These are phyloP conservation scores for Oscheius sp. DNA, from an alignment of 2,888 invertebrate species.

Conservation along the genomic window DNA sequence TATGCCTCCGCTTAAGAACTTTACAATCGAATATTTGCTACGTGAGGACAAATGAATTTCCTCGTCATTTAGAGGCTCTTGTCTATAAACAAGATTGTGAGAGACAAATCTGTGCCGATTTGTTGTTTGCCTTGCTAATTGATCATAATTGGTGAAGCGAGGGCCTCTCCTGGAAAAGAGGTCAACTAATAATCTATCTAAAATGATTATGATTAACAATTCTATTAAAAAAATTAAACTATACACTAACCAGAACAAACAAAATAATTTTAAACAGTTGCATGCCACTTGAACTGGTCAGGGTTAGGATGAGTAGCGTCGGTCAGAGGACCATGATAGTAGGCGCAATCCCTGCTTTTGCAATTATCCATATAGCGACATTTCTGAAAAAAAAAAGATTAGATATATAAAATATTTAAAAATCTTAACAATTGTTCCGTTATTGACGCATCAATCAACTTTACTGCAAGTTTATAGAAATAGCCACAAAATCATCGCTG, in stretches of 20 bases:
- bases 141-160: conserved; percentile 15
- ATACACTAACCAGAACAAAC: neutral
- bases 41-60: neutral
- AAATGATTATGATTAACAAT: too few relatives aligned
- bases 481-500: too few relatives aligned
- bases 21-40: conserved; percentile 19
- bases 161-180: neutral
- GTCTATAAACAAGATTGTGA: conserved; percentile 5
- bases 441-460: neutral
- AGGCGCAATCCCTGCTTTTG: neutral
- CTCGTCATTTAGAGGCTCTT: neutral
- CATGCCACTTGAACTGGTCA: neutral
- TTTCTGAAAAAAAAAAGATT: neutral
- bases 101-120: conserved; percentile 14
- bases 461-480: too few relatives aligned
- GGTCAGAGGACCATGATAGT: neutral
- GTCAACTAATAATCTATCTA: too few relatives aligned
- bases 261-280: neutral
- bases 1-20: neutral
- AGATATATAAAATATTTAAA: neutral
- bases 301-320: neutral
- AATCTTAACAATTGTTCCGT: neutral
- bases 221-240: neutral
- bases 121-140: conserved; percentile 21
- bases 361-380: neutral